phyloP scores from a whole-genome alignment of 2,888 invertebrate species.

The Pristionchus entomophagus region DNA sequence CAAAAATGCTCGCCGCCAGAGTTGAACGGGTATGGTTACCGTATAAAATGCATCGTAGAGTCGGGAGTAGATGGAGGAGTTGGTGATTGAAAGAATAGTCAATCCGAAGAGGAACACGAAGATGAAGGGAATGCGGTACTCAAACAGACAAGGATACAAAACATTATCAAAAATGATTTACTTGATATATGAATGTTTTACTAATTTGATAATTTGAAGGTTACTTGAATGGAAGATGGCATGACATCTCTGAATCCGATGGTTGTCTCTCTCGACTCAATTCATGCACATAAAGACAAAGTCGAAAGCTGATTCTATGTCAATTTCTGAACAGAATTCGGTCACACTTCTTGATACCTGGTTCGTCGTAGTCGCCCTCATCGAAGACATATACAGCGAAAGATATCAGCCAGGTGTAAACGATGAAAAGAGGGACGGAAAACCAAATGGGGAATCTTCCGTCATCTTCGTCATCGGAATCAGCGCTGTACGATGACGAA shows the following conservation, averaged over 20 bases:
- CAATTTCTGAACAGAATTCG: not conserved
- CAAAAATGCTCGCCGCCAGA: no score
- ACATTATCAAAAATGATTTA: not conserved
- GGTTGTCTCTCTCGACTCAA: no score
- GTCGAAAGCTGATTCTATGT: slow-evolving; percentile 59
- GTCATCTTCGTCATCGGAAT: slow-evolving; percentile 19
- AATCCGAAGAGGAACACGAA: slow-evolving; percentile 64
- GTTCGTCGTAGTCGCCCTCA: slow-evolving; percentile 34
- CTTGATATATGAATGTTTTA: no score
- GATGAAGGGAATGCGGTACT: slow-evolving; percentile 64
- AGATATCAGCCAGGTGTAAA: not conserved
- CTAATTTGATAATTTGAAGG: no score
- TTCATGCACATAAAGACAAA: slow-evolving; percentile 65
- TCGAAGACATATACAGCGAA: slow-evolving; percentile 3
- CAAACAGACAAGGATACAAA: slow-evolving; percentile 17
- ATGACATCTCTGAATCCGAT: slow-evolving; percentile 68
- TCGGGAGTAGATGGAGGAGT: slow-evolving; percentile 64
- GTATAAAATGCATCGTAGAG: slow-evolving; percentile 61
- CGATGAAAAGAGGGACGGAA: not conserved
- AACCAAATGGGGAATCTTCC: slow-evolving; percentile 31
- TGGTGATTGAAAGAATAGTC: slow-evolving; percentile 65
- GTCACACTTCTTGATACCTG: not conserved
- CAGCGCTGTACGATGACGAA: not conserved
- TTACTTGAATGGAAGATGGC: slow-evolving; percentile 67
- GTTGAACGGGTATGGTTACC: not conserved